These are phyloP conservation scores for Thamnaconus septentrionalis DNA, from an alignment of 2,113 vertebrate species.

Conservation along the genomic window DNA sequence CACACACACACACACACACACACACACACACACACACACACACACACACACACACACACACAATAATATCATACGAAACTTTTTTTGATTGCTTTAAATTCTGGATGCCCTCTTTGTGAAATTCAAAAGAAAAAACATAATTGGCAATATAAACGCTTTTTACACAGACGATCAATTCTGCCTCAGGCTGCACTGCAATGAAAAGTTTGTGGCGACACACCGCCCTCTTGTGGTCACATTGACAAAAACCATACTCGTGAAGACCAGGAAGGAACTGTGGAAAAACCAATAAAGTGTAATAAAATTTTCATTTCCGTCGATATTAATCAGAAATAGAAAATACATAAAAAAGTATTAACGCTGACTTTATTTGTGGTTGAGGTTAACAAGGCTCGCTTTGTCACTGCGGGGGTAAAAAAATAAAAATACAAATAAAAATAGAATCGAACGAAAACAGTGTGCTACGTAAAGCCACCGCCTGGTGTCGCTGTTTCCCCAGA, in stretches of 20 bases:
- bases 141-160: neutral
- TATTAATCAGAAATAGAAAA: neutral
- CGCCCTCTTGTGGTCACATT: slow-evolving; percentile 40
- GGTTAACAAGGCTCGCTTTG: neutral
- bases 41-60: too few species aligned
- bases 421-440: slow-evolving; percentile 1
- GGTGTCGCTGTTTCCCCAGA: slow-evolving; percentile 51
- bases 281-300: neutral
- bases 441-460: neutral
- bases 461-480: slow-evolving; percentile 1
- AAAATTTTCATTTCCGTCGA: neutral
- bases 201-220: slow-evolving; percentile 17
- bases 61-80: too few species aligned
- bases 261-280: neutral
- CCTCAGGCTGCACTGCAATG: neutral
- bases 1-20: too few species aligned
- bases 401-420: slow-evolving; percentile 28
- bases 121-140: too few species aligned
- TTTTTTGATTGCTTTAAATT: too few species aligned
- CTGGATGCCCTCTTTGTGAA: too few species aligned
- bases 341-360: too few species aligned
- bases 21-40: too few species aligned
- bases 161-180: neutral
- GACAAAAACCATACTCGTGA: neutral
- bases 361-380: neutral